A percentile compares a stretch with the other conserved stretches of the same genome.
phyloP scores from a whole-genome alignment of 2,888 invertebrate species.

The Prostheceraeus crozeri region DNA sequence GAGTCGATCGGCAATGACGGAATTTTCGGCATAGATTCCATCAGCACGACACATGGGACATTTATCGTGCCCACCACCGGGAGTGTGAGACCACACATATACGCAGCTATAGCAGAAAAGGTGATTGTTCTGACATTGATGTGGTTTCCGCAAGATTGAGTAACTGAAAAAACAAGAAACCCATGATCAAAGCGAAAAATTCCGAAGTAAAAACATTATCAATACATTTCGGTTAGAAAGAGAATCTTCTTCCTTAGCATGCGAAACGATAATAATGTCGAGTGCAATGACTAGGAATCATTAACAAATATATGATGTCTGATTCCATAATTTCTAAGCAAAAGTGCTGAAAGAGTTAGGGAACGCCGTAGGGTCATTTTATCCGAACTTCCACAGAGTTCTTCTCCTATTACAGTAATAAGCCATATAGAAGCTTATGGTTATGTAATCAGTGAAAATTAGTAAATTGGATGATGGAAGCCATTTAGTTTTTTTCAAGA shows the following conservation, averaged over 20 bases:
- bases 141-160: conserved; percentile 36
- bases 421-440: too few species aligned
- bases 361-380: not conserved
- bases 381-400: not conserved
- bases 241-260: not conserved
- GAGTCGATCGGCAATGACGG: not conserved
- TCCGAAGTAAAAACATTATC: too few species aligned
- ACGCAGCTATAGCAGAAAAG: conserved; percentile 39
- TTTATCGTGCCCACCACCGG: conserved; percentile 27
- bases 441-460: too few species aligned
- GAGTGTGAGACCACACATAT: conserved; percentile 35
- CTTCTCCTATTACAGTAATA: too few species aligned
- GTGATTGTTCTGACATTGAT: conserved; percentile 36
- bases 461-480: too few species aligned
- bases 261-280: not conserved
- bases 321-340: not conserved
- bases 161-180: conserved; percentile 28
- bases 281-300: too few species aligned
- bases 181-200: too few species aligned
- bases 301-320: too few species aligned
- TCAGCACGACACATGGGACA: conserved; percentile 35
- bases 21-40: conserved; percentile 33
- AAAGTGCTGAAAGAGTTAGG: not conserved
- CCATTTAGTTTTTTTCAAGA: too few species aligned
- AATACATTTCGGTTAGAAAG: too few species aligned